Evolutionary conservation across 2,797 vertebrate species (phyloP), one percentile per base, ranked within the genome.

Genomic region (Margarornis squamiger): DNA sequence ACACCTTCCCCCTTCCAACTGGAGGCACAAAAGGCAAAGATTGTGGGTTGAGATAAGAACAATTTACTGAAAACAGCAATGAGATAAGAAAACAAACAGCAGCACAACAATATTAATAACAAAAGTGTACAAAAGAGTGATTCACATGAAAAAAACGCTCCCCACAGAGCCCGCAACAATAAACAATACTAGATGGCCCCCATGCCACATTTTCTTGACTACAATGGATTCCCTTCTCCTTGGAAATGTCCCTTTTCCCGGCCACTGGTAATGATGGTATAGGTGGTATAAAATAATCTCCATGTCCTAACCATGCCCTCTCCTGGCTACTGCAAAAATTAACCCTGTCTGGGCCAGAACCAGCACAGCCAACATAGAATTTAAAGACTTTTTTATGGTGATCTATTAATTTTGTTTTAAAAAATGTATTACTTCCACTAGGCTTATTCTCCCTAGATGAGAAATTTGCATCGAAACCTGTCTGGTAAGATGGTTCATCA

Each of bases 141-240:
- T 6, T 26, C 14, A 45, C 46, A 48, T 22, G 46, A 46, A 46
- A 58, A 66, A 84, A 49, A 58, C 22, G 14, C 36, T 52, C 57
- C 12, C 57, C 23, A 36, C 3, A 4, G 24, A 58, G 57, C 34
- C 34, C 9, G 6, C 26, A 27, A 74, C 61, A 58, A 41, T 14
- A 9, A 66, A 41, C 30, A 66, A 46, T 11, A 43, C 8, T 17
- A 74, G 14, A 21, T 10, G 16, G 13, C 22, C 34, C 16, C 13
- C 5, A 1, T 0, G 0, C 8, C 3, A 4, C 16, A 13, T 84
- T 34, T 30, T 41, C 59, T 57, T 26, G 9, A 48, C 57, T 58
- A 14, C 34, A 36, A 8, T 59, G 65, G 43, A 49, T 34, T 6
- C 4, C 20, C 10, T 30, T 41, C 34, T 34, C 13, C 43, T 58